Conservation (phyloP, 2,797 vertebrate genomes). For the Eulemur coronatus region DNA sequence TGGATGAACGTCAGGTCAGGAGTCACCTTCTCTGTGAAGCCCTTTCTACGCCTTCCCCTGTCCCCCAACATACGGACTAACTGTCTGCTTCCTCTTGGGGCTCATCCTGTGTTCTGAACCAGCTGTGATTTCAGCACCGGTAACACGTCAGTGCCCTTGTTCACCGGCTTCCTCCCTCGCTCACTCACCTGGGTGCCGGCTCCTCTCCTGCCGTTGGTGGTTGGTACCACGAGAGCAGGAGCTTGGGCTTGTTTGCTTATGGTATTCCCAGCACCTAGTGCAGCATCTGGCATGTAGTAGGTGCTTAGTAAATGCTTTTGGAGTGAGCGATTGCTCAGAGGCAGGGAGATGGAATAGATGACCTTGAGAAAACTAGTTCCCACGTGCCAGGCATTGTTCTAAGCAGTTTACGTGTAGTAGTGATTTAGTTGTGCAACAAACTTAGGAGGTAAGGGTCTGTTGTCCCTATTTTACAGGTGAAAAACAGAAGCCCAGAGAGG, state of each 20-base stretch:
- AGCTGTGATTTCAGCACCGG: neutral
- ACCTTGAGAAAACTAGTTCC: neutral
- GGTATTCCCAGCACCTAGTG: neutral
- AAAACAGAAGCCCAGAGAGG: neutral
- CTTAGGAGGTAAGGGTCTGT: neutral
- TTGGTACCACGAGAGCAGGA: neutral
- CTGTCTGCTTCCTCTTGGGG: neutral
- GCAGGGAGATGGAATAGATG: neutral
- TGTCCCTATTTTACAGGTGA: neutral
- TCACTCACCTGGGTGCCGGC: fast-evolving
- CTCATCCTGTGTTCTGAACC: neutral
- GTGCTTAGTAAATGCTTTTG: neutral
- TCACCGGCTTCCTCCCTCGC: fast-evolving
- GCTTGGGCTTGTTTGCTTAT: neutral
- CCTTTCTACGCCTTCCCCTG: neutral
- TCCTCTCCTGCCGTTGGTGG: neutral
- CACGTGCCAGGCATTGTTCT: neutral
- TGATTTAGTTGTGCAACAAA: neutral
- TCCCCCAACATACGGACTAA: fast-evolving
- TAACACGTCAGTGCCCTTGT: neutral
- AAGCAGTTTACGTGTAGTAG: neutral
- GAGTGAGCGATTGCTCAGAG: neutral
- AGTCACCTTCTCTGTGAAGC: neutral
- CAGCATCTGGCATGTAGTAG: neutral
- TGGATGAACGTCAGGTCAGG: too few relatives aligned